Conservation (phyloP, 92 coral and sea anemone genomes). For the Palythoa heliodiscus region DNA sequence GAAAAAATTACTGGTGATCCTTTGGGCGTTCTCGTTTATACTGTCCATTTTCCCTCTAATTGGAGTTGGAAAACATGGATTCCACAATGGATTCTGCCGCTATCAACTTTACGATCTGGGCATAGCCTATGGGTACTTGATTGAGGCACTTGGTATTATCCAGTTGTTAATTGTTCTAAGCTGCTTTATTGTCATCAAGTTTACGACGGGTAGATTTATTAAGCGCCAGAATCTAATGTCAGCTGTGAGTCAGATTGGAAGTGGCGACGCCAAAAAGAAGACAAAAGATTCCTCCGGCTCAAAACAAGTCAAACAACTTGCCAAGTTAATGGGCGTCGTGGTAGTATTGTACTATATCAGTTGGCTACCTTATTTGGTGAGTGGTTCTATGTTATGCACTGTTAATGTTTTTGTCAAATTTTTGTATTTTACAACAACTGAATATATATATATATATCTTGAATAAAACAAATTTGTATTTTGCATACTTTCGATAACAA, state of each 20-base stretch:
- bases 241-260: conserved; percentile 68
- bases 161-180: conserved; percentile 78
- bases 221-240: conserved; percentile 85
- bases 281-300: conserved; percentile 79
- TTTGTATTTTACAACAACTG: background rate
- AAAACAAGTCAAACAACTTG: conserved; percentile 79
- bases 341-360: conserved; percentile 88
- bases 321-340: conserved; percentile 86
- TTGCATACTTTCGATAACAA: too few species aligned
- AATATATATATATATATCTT: too few species aligned
- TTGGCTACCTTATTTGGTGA: conserved; percentile 98
- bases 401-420: background rate
- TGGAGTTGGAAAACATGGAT: conserved; percentile 68
- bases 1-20: conserved; percentile 54
- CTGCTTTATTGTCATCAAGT: conserved; percentile 77
- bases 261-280: conserved; percentile 33
- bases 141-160: conserved; percentile 75
- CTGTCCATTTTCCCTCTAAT: conserved; percentile 68
- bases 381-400: conserved; percentile 9
- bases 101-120: conserved; percentile 87
- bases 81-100: conserved; percentile 61
- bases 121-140: conserved; percentile 64
- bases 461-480: too few species aligned
- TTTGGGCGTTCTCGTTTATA: conserved; percentile 73
- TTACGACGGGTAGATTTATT: conserved; percentile 73